Conservation (phyloP, 2,888 invertebrate genomes). For the Epinotia nisella region DNA sequence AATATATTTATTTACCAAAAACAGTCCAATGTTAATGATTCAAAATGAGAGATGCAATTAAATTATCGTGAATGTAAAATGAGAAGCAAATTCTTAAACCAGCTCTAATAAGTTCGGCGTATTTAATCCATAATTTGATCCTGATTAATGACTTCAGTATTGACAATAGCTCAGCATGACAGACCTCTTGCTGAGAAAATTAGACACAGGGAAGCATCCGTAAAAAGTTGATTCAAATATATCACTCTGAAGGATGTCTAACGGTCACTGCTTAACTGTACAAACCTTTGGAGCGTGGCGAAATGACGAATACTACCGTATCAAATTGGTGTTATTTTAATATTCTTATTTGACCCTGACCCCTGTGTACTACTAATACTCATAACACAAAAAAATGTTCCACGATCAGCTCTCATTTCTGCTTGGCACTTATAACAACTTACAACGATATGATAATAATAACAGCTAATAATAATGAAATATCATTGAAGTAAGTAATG, state of each 20-base stretch:
- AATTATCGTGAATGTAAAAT: conserved; percentile 26
- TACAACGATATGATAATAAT: too few species aligned
- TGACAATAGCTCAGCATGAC: conserved; percentile 76
- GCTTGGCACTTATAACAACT: neutral
- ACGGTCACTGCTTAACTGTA: conserved; percentile 49
- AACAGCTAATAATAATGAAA: neutral
- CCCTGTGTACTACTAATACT: neutral
- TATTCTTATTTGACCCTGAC: neutral
- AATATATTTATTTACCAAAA: too few species aligned
- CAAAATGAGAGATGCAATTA: neutral
- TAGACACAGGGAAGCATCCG: conserved; percentile 62
- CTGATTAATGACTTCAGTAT: conserved; percentile 75
- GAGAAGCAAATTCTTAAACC: conserved; percentile 67
- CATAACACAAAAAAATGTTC: neutral
- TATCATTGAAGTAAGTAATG: neutral
- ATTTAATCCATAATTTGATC: conserved; percentile 64
- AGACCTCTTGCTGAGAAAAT: conserved; percentile 73
- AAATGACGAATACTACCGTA: conserved; percentile 29
- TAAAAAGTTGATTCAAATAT: conserved; percentile 58
- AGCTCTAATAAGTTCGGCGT: conserved; percentile 29
- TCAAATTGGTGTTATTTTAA: conserved; percentile 7
- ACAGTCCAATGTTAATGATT: too few species aligned
- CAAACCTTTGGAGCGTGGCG: conserved; percentile 1
- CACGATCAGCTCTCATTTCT: neutral
- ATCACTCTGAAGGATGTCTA: conserved; percentile 56